Evolutionary conservation across 2,113 vertebrate genomes (phyloP).

Genomic region (Tonatia bakeri): DNA sequence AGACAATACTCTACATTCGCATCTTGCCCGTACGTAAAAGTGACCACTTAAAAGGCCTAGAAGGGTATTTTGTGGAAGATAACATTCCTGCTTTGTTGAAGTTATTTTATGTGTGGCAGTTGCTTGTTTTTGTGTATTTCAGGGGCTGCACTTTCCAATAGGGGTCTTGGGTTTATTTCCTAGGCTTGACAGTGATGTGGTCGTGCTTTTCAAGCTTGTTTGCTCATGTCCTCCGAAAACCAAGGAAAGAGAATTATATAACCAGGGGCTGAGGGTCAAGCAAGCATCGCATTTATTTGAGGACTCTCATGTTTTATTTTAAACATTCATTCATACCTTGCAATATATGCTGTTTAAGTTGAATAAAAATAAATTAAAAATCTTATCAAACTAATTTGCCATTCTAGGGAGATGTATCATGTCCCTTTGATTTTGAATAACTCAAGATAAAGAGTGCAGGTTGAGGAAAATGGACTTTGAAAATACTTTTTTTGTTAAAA

Average conservation of each 20-base stretch:
- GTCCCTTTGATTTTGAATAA: constrained; percentile 3
- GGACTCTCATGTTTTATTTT: neutral
- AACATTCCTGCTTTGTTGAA: neutral
- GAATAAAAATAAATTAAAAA: neutral
- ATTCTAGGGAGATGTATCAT: neutral
- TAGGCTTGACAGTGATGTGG: neutral
- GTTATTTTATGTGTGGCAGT: neutral
- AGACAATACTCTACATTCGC: neutral
- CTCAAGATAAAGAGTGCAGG: neutral
- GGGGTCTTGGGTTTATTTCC: neutral
- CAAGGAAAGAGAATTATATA: neutral
- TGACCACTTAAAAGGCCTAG: neutral
- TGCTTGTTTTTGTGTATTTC: neutral
- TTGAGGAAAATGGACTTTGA: neutral
- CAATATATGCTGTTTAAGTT: neutral
- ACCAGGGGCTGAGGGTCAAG: neutral
- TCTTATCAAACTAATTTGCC: neutral
- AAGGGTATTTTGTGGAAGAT: neutral
- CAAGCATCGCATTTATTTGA: neutral
- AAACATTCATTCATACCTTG: neutral
- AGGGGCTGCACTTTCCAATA: no score
- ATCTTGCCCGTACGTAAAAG: neutral
- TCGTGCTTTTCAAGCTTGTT: neutral
- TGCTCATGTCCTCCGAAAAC: neutral
- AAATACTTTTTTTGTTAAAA: neutral